Evolutionary conservation across 1,140 invertebrate species (phyloP), one percentile per base, ranked within the genome.

Genomic region (Idris sp.): DNA sequence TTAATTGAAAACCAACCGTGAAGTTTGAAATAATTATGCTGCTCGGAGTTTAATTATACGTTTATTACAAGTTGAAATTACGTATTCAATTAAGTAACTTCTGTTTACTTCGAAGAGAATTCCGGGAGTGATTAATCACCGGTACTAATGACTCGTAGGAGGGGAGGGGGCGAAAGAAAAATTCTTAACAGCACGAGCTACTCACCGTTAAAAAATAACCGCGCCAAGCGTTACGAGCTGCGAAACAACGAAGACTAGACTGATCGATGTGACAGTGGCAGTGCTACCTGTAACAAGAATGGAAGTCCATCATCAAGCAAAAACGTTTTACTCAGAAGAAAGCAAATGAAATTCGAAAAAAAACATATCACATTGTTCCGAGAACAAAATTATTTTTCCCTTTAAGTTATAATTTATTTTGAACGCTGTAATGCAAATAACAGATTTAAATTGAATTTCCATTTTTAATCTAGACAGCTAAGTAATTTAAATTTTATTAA

Each of bases 241-340:
- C 38, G 76, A 71, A 59, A 64, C 56, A 68, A 79, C 43, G 43
- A 79, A 59, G 53, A 74, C 65, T 62, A 79, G 59, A 51, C 67
- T 75, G 58, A 67, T 74, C 43, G 74, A 79, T 72, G 74, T 74
- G 49, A 73, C 68, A 62, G 67, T 69, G 49, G 68, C 77, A 69
- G 67, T 22, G 31, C 68, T 77, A 65, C 71, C 77, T 79, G 74
- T 64, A 79, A 79, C 77, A 77, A 68, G 61, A 79, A 69, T 51
- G 14, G 65, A 75, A 65, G 59, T 71, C 38, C 54, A 75, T 75
- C 65, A 71, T 75, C 44, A 61, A 49, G 53, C 31, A 53, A 51
- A 75, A 74, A 69, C 43, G 64, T 69, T 64, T 43, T 11, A 10
- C 22, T 14, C 65, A 69, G 64, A 8, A 11, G 33, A 8, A 43